These are phyloP conservation scores for Monoplex corrugatus DNA, from an alignment of 2,888 invertebrate genomes.

Conservation along the genomic window DNA sequence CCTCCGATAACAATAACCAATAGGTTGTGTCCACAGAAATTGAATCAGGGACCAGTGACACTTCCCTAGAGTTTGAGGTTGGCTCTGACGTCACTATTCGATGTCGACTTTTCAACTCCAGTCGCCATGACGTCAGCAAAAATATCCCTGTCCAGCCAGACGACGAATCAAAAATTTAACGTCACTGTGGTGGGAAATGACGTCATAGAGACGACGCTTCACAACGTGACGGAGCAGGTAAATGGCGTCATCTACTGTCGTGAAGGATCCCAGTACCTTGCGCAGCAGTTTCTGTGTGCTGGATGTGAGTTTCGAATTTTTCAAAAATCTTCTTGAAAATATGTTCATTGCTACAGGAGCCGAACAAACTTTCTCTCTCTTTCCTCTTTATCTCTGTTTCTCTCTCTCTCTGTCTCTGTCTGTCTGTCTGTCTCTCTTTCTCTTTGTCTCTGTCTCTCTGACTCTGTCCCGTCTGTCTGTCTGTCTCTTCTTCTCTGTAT, in stretches of 20 bases:
- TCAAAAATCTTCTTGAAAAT: too few species aligned
- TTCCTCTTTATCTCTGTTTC: not conserved
- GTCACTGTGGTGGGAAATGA: not conserved
- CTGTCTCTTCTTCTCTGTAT: too few species aligned
- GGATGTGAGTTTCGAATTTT: not conserved
- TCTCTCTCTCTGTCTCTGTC: too few species aligned
- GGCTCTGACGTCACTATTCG: not conserved
- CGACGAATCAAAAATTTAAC: not conserved
- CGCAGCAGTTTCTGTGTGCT: not conserved
- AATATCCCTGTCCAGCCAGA: not conserved
- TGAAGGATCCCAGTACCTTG: not conserved
- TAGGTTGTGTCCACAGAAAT: not conserved
- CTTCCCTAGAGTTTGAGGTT: not conserved
- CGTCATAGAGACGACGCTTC: not conserved
- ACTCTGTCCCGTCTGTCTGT: too few species aligned
- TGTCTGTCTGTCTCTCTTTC: too few species aligned
- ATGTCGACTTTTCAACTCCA: not conserved
- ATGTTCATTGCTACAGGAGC: too few species aligned
- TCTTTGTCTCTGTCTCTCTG: too few species aligned
- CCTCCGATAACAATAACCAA: too few species aligned
- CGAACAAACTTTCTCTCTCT: not conserved
- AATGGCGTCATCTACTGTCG: not conserved
- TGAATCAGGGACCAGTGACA: not conserved
- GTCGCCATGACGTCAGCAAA: not conserved
- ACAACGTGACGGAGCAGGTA: not conserved